A percentile compares a stretch with the other conserved stretches of the same genome.
These are phyloP conservation scores for Lacanobia wlatinum DNA, from an alignment of 2,888 invertebrate genomes.

Conservation along the genomic window DNA sequence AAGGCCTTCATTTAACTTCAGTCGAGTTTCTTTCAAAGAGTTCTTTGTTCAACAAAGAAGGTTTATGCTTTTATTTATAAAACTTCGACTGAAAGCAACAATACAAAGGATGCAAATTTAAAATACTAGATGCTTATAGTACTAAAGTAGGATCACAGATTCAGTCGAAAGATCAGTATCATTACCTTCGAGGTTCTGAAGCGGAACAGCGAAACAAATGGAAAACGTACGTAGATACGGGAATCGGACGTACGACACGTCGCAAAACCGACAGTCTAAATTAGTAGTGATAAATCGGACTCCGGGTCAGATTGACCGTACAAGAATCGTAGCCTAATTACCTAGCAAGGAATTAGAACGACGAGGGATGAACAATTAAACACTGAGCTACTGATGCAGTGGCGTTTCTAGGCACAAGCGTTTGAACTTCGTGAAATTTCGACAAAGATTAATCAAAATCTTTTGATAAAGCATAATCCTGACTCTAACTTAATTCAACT, in stretches of 20 bases:
- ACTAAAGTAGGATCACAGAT: not conserved
- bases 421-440: not conserved
- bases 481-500: not conserved
- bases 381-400: not conserved
- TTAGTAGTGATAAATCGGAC: conserved; percentile 32
- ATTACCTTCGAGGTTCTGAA: conserved; percentile 5
- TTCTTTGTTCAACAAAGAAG: not conserved
- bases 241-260: conserved; percentile 16
- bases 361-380: conserved; percentile 4
- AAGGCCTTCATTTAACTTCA: conserved; percentile 7
- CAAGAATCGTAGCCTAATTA: conserved; percentile 18
- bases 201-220: conserved; percentile 7
- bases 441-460: not conserved
- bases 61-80: not conserved
- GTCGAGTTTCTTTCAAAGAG: conserved; percentile 14
- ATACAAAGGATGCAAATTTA: not conserved
- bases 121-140: not conserved
- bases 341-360: conserved; percentile 4
- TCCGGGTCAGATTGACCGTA: conserved; percentile 6
- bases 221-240: not conserved
- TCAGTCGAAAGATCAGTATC: not conserved
- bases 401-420: not conserved
- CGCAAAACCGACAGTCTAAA: conserved; percentile 21
- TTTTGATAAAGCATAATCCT: not conserved
- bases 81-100: not conserved